Base-by-base conservation (phyloP, 2,113 vertebrate genomes). In the Calyptommatus sinebrachiatus region DNA sequence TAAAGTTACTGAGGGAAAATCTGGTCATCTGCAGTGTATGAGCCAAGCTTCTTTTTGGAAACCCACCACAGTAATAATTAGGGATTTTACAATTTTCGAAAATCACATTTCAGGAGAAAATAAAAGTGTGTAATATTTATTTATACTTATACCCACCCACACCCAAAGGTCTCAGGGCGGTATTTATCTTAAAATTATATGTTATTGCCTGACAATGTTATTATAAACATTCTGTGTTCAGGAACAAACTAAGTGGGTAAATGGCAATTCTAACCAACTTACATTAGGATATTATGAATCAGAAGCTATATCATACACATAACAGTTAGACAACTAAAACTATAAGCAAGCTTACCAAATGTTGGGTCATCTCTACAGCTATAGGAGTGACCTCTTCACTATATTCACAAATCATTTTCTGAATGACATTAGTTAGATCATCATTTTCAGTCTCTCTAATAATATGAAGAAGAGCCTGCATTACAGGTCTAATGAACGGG, bases 331-430 rank as follows among this genome's bases (percentile, higher is more conserved):
- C 57, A n/a, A 8, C 31, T 69, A 46, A 69, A 50, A 18, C 16
- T 67, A 4, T 3, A 4, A 60, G 41, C 71, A 83, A 41, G 89
- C 96, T 95, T 93, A 99, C 98, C 96, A 99, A 94, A 91, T 99
- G 98, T 86, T 99, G 98, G 4, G 98, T 99, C 98, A 99, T 99
- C 94, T 99, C 98, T 86, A 99, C 98, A 50, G 98, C 98, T 87
- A 99, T 99, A 48, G 98, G 98, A 65, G 98, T 98, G 91, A 99
- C 98, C 90, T 99, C 98, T 93, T 99, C 98, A 73, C 98, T 99
- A 92, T 99, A 99, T 93, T 99, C 98, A 89, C 98, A 99, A 91
- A 99, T 99, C 98, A 99, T 99, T 93, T 99, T 99, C 92, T 99
- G 98, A 89, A 99, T 99, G 89, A 99, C 98, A 85, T 98, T 99